Conservation (phyloP, 2,888 invertebrate species). For the Margaritifera margaritifera region DNA sequence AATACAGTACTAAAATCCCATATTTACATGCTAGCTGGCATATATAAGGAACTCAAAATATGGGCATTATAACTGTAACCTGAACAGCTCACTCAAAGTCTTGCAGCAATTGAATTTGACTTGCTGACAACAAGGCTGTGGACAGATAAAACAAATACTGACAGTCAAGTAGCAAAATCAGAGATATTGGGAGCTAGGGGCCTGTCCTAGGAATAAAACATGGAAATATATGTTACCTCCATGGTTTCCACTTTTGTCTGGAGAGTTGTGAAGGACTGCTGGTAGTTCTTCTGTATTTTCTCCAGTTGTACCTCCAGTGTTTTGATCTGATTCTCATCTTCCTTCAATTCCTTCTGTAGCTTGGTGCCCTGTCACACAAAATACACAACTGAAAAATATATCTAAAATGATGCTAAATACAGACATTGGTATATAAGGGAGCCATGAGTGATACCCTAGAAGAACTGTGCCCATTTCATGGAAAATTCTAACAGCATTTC, state of each 20-base stretch:
- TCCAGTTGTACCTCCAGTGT: slow-evolving; percentile 37
- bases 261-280: slow-evolving; percentile 45
- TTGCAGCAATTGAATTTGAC: not conserved
- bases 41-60: too few species aligned
- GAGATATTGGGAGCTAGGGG: too few species aligned
- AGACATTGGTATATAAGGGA: too few species aligned
- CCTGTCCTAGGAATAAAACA: not conserved
- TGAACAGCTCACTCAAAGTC: not conserved
- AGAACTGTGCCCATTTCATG: too few species aligned
- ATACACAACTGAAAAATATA: slow-evolving; percentile 4
- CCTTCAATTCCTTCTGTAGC: slow-evolving; percentile 53
- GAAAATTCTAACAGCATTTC: too few species aligned
- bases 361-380: slow-evolving; percentile 50
- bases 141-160: too few species aligned
- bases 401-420: not conserved
- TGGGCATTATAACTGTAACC: too few species aligned
- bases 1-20: too few species aligned
- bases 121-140: not conserved
- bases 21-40: too few species aligned
- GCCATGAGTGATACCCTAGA: too few species aligned
- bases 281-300: slow-evolving; percentile 45
- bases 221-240: slow-evolving; percentile 44
- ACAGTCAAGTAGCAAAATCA: too few species aligned
- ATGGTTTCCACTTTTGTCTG: slow-evolving; percentile 47
- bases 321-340: slow-evolving; percentile 48